phyloP scores from a whole-genome alignment of 2,797 vertebrate genomes.

The Eptatretus atami region DNA sequence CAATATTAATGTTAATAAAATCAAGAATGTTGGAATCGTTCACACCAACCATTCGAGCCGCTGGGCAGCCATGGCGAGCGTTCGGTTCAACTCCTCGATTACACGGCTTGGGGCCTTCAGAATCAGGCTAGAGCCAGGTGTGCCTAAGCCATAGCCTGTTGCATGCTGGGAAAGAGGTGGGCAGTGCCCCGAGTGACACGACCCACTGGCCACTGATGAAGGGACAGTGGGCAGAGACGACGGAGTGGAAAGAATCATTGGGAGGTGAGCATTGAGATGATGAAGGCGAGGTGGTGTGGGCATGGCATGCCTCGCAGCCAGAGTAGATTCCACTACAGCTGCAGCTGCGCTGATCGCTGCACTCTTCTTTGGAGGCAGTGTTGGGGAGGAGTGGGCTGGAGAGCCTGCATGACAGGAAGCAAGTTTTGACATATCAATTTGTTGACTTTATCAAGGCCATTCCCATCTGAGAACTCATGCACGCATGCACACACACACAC shows the following conservation, averaged over 20 bases:
- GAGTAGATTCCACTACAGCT: constrained; percentile 4
- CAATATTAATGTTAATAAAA: no score
- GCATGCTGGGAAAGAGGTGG: background rate
- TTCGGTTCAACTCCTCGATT: constrained; percentile 92
- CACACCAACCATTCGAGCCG: constrained; percentile 62
- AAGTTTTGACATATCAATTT: no score
- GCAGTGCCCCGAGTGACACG: background rate
- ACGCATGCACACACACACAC: no score
- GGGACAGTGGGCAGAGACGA: background rate
- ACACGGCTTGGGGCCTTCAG: constrained; percentile 31
- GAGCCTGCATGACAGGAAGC: no score
- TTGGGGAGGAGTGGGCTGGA: background rate
- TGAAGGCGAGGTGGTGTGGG: background rate
- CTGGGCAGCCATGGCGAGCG: constrained; percentile 84
- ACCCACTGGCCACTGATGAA: background rate
- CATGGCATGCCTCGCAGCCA: background rate
- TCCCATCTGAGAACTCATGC: no score
- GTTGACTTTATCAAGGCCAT: no score
- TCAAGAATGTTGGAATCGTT: no score
- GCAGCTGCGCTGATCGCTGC: constrained; percentile 1
- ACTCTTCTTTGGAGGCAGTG: constrained; percentile 1
- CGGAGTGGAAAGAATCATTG: background rate
- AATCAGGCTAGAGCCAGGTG: background rate
- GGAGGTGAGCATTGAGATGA: constrained; percentile 1
- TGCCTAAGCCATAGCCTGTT: background rate